These are phyloP conservation scores for Odocoileus virginianus DNA, from an alignment of 2,113 vertebrate species.

Conservation along the genomic window DNA sequence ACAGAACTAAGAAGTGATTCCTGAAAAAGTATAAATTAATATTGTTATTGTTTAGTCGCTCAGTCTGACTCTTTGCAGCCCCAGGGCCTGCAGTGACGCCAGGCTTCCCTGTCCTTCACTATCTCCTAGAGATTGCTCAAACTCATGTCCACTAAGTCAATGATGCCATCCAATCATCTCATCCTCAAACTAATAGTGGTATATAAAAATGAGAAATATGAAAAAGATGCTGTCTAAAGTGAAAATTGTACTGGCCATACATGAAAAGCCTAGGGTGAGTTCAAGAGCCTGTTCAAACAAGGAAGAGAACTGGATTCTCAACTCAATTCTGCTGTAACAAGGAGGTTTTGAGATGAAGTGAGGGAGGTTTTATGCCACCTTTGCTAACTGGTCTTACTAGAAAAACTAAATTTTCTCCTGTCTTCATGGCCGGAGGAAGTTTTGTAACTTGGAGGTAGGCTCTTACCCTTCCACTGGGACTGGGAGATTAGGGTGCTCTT, in stretches of 20 bases:
- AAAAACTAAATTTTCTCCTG: not conserved
- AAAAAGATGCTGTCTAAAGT: not conserved
- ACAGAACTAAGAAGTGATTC: not conserved
- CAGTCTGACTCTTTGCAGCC: not conserved
- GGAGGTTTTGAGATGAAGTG: not conserved
- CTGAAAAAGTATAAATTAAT: not conserved
- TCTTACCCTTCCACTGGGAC: not conserved
- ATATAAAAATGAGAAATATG: not conserved
- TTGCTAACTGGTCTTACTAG: not conserved
- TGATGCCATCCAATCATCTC: not conserved
- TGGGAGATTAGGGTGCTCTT: not conserved
- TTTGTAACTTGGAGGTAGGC: not conserved
- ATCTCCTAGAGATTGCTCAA: not conserved
- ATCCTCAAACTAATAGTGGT: not conserved
- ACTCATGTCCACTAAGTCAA: not conserved
- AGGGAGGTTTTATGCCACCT: not conserved
- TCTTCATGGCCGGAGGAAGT: not conserved
- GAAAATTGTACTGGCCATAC: not conserved
- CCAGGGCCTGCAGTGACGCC: not conserved
- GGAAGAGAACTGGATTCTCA: not conserved
- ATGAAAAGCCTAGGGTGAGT: not conserved
- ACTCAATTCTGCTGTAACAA: not conserved
- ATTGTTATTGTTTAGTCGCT: not conserved
- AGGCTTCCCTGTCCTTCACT: not conserved
- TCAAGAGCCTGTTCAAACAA: not conserved